Conservation (phyloP, 2,888 invertebrate species). For the Pollenia labialis region DNA sequence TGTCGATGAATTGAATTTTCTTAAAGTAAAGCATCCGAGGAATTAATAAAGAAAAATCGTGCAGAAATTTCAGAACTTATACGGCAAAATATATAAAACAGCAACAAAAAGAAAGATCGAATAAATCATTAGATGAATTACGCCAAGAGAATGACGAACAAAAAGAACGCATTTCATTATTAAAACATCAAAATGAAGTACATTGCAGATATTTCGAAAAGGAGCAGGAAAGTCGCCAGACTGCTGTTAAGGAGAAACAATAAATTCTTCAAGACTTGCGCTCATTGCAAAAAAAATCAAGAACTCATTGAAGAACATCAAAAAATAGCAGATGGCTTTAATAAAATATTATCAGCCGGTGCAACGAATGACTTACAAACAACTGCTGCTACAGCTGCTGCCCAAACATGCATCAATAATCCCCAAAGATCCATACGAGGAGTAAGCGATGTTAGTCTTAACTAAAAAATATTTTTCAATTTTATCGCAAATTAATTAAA, state of each 20-base stretch:
- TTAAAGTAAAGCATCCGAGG: conserved; percentile 81
- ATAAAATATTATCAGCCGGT: background rate
- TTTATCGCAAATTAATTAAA: background rate
- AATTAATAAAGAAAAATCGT: conserved; percentile 76
- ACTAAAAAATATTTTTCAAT: background rate
- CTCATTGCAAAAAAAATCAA: conserved; percentile 86
- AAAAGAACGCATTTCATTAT: too few species aligned
- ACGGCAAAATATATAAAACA: conserved; percentile 75
- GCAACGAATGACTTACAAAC: background rate
- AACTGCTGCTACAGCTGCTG: conserved; percentile 40
- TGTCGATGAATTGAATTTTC: conserved; percentile 80
- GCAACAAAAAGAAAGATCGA: conserved; percentile 55
- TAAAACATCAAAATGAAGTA: too few species aligned
- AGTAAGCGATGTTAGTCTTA: conserved; percentile 43
- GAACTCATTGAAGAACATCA: conserved; percentile 85
- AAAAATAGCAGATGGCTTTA: conserved; percentile 63
- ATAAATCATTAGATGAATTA: too few species aligned
- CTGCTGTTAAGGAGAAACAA: conserved; percentile 88
- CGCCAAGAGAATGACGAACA: too few species aligned
- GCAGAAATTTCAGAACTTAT: conserved; percentile 78
- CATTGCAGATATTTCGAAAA: conserved; percentile 91
- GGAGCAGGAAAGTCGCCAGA: conserved; percentile 87
- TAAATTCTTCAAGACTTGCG: conserved; percentile 86
- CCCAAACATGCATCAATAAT: conserved; percentile 38
- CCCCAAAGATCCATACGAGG: conserved; percentile 67